Base-by-base conservation (phyloP, 2,797 vertebrate genomes). In the Salmo trutta region DNA sequence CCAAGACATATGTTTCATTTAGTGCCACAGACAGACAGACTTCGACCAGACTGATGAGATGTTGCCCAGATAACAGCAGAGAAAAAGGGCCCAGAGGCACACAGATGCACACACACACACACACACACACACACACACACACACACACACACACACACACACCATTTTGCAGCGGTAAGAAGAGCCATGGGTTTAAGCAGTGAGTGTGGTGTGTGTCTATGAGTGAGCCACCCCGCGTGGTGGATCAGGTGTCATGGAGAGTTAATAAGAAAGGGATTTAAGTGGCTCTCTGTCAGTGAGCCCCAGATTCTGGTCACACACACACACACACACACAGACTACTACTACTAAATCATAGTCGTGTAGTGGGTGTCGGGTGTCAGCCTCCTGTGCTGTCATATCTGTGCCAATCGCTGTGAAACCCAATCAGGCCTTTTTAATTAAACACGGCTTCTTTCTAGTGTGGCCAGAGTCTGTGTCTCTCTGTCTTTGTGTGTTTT, bases 241-340 rank as follows among this genome's bases (percentile, higher is more conserved):
- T 80, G 79, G 90, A 88, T 92, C 90, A 77, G 83, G 83, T 91
- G 83, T 91, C 87, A 81, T 80, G 24, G 73, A 70, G 84, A 91
- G 83, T 90, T 92, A 90, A 92, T 93, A 90, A 91, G 88, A 93
- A 91, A 90, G 82, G 90, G 91, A 93, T 92, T 92, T 87, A 88
- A 90, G 84, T 83, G 86, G 80, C 86, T 86, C 83, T 84, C 79
- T 81, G 76, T n/a, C 67, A 81, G 77, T 82, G 74, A 81, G 76
- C 27, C 17, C 75, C 78, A 65, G 54, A 27, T 19, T 47, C 41
- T 47, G 41, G 41, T 14, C 19, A 19, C 15, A 19, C 53, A 19
- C 53, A 19, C 53, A 54, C 56, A 21, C 54, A 56, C 54, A 56
- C 8, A 56, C 53, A n/a, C 6, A 56, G 6, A 21, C 59, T 21